Evolutionary conservation across 2,888 invertebrate genomes (phyloP).

Genomic region (Nymphalis c-album): DNA sequence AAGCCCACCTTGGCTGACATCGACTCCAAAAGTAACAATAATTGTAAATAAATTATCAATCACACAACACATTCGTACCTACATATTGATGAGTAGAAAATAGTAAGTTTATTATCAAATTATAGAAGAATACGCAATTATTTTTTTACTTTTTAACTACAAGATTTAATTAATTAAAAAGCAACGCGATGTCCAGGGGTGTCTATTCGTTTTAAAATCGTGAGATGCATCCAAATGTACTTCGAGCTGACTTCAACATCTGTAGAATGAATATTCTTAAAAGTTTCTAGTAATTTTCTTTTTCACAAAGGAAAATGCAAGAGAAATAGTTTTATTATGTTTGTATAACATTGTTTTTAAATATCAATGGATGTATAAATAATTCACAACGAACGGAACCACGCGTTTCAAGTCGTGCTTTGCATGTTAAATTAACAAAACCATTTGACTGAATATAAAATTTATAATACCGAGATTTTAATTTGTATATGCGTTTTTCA

Average conservation of each 20-base stretch:
- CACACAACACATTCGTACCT: no score
- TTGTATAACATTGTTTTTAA: conserved; percentile 5
- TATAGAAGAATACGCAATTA: no score
- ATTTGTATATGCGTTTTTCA: conserved; percentile 17
- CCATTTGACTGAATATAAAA: conserved; percentile 18
- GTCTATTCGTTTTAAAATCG: conserved; percentile 32
- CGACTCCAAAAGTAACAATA: no score
- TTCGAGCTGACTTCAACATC: conserved; percentile 36
- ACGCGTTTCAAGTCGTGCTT: conserved; percentile 17
- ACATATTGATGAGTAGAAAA: no score
- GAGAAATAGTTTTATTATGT: conserved; percentile 7
- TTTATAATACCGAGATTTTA: conserved; percentile 19
- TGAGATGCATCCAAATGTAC: conserved; percentile 39
- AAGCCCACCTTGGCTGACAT: no score
- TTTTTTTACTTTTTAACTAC: no score
- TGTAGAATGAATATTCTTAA: conserved; percentile 35
- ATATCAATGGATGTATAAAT: conserved; percentile 17
- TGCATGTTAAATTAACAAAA: conserved; percentile 26
- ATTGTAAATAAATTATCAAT: no score
- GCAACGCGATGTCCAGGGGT: conserved; percentile 32
- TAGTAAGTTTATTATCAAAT: no score
- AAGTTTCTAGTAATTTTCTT: conserved; percentile 9
- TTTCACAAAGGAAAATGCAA: conserved; percentile 1
- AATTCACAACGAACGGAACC: conserved; percentile 14
- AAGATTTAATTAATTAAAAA: conserved; percentile 40